A percentile compares a stretch with the other conserved stretches of the same genome.
These are phyloP conservation scores for Thaleichthys pacificus DNA, from an alignment of 2,797 vertebrate species.

Conservation along the genomic window DNA sequence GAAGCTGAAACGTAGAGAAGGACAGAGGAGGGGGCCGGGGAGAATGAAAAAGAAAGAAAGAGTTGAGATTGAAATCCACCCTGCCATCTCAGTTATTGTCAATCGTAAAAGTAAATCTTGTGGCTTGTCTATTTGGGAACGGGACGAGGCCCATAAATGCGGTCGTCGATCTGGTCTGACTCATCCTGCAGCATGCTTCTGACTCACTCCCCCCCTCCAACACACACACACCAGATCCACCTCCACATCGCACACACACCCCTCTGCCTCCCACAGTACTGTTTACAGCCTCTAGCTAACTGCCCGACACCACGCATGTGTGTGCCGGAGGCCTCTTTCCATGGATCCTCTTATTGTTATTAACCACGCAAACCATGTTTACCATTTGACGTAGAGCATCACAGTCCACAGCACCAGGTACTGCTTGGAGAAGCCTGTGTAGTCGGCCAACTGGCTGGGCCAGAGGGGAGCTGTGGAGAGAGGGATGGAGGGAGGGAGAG, in stretches of 20 bases:
- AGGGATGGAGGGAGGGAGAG: not conserved
- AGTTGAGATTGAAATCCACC: conserved; percentile 33
- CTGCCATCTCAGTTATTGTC: conserved; percentile 9
- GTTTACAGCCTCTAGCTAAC: not conserved
- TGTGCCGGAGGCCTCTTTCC: no score
- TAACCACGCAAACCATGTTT: conserved; percentile 33
- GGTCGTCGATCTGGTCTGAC: conserved; percentile 48
- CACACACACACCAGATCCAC: conserved; percentile 4
- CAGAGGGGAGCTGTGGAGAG: conserved; percentile 83
- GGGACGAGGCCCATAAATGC: conserved; percentile 34
- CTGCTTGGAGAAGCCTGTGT: conserved; percentile 86
- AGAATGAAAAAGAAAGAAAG: not conserved
- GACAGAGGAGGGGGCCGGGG: not conserved
- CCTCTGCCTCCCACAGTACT: not conserved
- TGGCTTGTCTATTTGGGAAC: conserved; percentile 59
- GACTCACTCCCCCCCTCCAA: conserved; percentile 42
- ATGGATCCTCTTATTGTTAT: not conserved
- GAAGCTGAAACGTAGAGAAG: conserved; percentile 76
- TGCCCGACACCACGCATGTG: not conserved
- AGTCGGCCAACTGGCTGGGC: conserved; percentile 82
- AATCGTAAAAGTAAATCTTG: conserved; percentile 46
- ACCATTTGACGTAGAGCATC: conserved; percentile 93
- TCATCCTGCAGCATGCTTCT: conserved; percentile 51
- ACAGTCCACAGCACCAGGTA: conserved; percentile 83
- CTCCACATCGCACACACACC: conserved; percentile 25